phyloP scores from a whole-genome alignment of 1,140 invertebrate species.

The Drosophila nigrodunni region DNA sequence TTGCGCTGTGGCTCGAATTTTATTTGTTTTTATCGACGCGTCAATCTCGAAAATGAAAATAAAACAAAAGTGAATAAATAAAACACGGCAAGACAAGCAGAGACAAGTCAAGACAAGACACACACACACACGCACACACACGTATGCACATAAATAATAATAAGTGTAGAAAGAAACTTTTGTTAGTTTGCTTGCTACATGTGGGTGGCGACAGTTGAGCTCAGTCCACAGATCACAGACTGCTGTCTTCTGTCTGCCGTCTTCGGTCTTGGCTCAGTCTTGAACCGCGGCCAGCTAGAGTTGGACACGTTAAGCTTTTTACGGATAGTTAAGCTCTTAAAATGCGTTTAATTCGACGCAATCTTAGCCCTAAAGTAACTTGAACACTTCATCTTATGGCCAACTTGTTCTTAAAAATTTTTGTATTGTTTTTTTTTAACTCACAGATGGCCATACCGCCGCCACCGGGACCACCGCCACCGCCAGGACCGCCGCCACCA shows the following conservation, averaged over 20 bases:
- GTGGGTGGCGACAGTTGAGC: constrained; percentile 65
- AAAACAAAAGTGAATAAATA: constrained; percentile 21
- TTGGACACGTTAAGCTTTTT: constrained; percentile 36
- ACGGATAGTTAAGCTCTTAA: constrained; percentile 2
- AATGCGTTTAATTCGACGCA: constrained; percentile 59
- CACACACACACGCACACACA: constrained; percentile 10
- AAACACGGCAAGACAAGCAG: constrained; percentile 2
- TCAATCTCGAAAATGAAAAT: constrained; percentile 61
- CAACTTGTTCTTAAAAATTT: background rate
- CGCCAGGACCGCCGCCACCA: constrained; percentile 87
- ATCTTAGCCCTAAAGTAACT: constrained; percentile 52
- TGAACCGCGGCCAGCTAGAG: constrained; percentile 39
- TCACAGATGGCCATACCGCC: constrained; percentile 86
- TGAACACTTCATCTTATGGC: background rate
- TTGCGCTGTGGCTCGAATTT: constrained; percentile 42
- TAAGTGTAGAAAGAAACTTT: constrained; percentile 71
- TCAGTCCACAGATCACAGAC: constrained; percentile 6
- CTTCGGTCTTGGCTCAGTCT: constrained; percentile 40
- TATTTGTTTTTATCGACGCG: constrained; percentile 60
- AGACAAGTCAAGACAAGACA: constrained; percentile 48
- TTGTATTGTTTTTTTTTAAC: background rate
- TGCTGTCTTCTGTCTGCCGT: constrained; percentile 14
- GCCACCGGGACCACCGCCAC: constrained; percentile 87
- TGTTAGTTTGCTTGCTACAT: constrained; percentile 47
- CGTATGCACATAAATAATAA: constrained; percentile 54